Percentiles rank a stretch among this genome's conserved stretches.
These are phyloP conservation scores for Copidosoma aretas DNA, from an alignment of 2,888 invertebrate species.

Conservation along the genomic window DNA sequence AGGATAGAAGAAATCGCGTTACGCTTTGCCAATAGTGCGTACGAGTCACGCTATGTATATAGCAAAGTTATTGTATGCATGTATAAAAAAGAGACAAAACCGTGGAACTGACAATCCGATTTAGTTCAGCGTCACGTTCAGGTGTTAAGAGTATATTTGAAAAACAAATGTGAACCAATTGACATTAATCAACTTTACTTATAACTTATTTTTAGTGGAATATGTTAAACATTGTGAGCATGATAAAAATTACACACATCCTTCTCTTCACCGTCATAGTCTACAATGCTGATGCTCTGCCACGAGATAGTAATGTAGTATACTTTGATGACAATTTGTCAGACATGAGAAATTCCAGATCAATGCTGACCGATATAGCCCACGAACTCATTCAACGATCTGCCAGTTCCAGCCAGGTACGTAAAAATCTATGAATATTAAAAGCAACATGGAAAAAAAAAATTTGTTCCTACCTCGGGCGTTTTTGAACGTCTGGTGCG, in stretches of 20 bases:
- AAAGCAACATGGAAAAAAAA: too few species aligned
- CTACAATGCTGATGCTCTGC: constrained; percentile 9
- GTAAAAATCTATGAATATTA: constrained; percentile 50
- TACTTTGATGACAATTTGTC: constrained; percentile 15
- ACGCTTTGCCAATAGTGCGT: constrained; percentile 31
- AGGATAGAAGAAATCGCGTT: constrained; percentile 37
- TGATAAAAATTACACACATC: constrained; percentile 8
- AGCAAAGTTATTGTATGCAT: constrained; percentile 1
- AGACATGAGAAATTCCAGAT: constrained; percentile 54
- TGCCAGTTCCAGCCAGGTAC: constrained; percentile 73
- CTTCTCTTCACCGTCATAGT: constrained; percentile 3
- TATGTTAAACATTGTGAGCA: constrained; percentile 1
- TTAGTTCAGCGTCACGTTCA: too few species aligned
- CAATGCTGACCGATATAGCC: constrained; percentile 69
- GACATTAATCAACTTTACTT: constrained; percentile 4
- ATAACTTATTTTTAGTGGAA: neutral
- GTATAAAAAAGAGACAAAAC: neutral
- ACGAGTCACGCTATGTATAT: constrained; percentile 15
- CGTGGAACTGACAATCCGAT: neutral
- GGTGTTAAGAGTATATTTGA: too few species aligned
- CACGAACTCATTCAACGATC: constrained; percentile 75
- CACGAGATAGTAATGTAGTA: constrained; percentile 8
- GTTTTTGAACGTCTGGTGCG: too few species aligned
- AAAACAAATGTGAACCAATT: neutral
- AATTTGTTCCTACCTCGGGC: too few species aligned